phyloP scores from a whole-genome alignment of 2,888 invertebrate species.

The Lithophane ornitopus region DNA sequence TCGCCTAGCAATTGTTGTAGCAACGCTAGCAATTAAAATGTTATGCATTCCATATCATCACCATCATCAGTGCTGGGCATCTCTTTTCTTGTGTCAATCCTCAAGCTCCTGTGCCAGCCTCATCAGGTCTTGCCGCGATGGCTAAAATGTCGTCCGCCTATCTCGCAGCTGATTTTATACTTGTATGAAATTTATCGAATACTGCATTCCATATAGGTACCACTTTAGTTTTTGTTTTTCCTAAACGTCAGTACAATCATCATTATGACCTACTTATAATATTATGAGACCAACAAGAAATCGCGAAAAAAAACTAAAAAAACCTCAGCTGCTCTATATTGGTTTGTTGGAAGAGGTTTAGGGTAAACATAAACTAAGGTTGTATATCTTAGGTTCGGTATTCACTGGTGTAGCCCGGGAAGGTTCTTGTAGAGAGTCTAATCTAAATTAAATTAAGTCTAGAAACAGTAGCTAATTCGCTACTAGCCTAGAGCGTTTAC shows the following conservation, averaged over 20 bases:
- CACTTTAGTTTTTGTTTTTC: not conserved
- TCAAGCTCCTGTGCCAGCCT: not conserved
- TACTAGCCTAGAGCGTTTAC: not conserved
- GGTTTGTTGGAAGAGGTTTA: not conserved
- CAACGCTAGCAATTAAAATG: constrained; percentile 16
- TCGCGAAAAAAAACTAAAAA: not conserved
- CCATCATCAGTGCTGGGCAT: too few relatives aligned
- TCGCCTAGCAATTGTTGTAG: constrained; percentile 1
- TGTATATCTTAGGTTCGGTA: not conserved
- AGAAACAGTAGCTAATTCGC: not conserved
- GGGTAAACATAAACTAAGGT: not conserved
- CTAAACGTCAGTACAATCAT: not conserved
- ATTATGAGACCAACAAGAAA: not conserved
- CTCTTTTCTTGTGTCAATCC: not conserved
- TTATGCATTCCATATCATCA: not conserved
- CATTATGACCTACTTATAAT: not conserved
- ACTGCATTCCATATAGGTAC: not conserved
- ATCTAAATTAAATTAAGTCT: not conserved
- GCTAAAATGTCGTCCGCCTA: not conserved
- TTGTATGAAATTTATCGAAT: too few relatives aligned
- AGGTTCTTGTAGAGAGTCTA: not conserved
- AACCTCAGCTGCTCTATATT: not conserved
- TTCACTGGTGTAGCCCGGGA: not conserved
- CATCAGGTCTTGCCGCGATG: not conserved
- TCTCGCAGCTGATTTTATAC: too few relatives aligned